A percentile compares a stretch with the other conserved stretches of the same genome.
These are phyloP conservation scores for Capromys pilorides DNA, from an alignment of 2,797 vertebrate genomes.

Conservation along the genomic window DNA sequence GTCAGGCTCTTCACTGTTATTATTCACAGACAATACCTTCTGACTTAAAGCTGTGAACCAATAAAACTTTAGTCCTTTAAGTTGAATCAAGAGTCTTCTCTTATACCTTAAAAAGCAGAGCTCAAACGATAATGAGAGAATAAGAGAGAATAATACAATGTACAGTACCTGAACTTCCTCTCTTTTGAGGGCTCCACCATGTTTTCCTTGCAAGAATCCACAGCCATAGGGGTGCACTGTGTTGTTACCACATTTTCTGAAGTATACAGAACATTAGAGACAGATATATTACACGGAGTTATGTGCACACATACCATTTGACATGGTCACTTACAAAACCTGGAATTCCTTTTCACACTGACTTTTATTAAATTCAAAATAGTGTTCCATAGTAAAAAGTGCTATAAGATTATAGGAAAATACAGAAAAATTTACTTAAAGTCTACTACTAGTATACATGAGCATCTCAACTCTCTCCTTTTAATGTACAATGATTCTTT, in stretches of 20 bases:
- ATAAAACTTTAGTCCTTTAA: not conserved
- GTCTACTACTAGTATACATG: not conserved
- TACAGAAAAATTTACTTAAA: not conserved
- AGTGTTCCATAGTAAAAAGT: slow-evolving; percentile 10
- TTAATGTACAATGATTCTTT: not conserved
- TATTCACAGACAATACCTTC: not conserved
- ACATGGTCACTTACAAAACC: slow-evolving; percentile 13
- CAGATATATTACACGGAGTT: not conserved
- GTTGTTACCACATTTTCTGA: slow-evolving; percentile 82
- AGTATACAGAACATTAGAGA: slow-evolving; percentile 55
- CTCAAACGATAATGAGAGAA: not conserved
- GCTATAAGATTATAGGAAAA: not conserved
- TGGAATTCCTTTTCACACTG: slow-evolving; percentile 19
- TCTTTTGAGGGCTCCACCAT: slow-evolving; percentile 79
- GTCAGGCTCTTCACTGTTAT: not conserved
- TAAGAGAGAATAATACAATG: not conserved
- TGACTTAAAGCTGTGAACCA: not conserved
- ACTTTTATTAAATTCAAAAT: slow-evolving; percentile 60
- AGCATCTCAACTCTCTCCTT: not conserved
- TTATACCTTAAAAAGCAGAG: not conserved
- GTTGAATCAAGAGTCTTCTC: not conserved
- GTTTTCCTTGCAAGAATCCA: slow-evolving; percentile 82
- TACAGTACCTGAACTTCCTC: slow-evolving; percentile 90
- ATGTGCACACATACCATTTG: not conserved
- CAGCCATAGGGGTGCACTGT: slow-evolving; percentile 41